phyloP scores from a whole-genome alignment of 2,113 vertebrate genomes.

The Chinchilla lanigera region DNA sequence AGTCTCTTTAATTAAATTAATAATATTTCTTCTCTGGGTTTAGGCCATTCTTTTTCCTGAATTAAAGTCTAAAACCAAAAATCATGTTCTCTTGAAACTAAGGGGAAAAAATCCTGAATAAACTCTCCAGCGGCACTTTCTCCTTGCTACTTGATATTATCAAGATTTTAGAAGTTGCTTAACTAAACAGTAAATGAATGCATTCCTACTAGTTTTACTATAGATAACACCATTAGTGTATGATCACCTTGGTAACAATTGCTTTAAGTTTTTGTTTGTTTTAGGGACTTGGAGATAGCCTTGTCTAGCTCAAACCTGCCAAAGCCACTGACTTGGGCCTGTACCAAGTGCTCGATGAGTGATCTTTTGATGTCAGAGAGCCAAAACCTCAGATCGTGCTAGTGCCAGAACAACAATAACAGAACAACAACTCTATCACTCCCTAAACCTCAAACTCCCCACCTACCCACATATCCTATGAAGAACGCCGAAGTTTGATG shows the following conservation, averaged over 20 bases:
- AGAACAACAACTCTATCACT: no score
- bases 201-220: not conserved
- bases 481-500: not conserved
- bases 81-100: not conserved
- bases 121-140: not conserved
- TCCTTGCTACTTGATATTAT: not conserved
- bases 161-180: not conserved
- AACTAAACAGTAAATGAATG: not conserved
- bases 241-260: not conserved
- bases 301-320: not conserved
- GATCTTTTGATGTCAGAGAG: not conserved
- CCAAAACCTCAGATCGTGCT: not conserved
- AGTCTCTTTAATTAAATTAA: not conserved
- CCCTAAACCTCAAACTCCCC: no score
- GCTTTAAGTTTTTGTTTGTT: not conserved
- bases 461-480: not conserved
- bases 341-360: not conserved
- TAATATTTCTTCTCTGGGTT: not conserved
- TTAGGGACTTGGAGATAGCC: not conserved
- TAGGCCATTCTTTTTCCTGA: not conserved
- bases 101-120: not conserved
- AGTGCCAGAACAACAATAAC: not conserved
- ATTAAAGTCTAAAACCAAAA: not conserved
- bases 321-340: not conserved
- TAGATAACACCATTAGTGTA: not conserved